phyloP scores from a whole-genome alignment of 2,113 vertebrate genomes.

The Thalassarche chlororhynchos region DNA sequence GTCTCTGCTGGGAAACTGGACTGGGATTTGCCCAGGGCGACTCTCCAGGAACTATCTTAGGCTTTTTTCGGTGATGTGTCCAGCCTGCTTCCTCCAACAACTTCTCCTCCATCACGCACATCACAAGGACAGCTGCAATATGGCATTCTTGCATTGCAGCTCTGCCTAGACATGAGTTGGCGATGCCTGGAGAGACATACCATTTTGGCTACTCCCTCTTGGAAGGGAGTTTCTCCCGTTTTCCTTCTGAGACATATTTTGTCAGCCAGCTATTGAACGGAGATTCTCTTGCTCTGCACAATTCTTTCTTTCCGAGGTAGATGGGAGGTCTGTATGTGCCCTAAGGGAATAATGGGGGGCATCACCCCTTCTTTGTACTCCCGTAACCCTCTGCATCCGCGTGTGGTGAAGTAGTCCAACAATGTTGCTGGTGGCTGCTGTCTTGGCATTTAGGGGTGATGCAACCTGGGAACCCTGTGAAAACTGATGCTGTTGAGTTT shows the following conservation, averaged over 20 bases:
- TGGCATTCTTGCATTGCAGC: neutral
- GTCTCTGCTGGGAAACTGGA: neutral
- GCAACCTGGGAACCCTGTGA: neutral
- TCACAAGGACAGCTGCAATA: fast-evolving
- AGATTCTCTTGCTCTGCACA: neutral
- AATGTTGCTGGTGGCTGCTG: neutral
- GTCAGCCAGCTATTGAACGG: fast-evolving
- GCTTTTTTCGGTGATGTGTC: neutral
- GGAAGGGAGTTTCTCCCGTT: neutral
- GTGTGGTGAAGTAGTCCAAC: fast-evolving
- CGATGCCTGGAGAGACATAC: neutral
- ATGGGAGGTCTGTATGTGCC: neutral
- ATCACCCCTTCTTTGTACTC: neutral
- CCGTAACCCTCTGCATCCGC: neutral
- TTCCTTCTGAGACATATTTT: fast-evolving
- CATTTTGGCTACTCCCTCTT: neutral
- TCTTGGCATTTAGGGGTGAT: neutral
- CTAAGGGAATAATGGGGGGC: neutral
- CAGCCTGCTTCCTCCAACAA: neutral
- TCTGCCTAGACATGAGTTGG: neutral
- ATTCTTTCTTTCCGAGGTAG: neutral
- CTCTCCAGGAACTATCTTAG: neutral
- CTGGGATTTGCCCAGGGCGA: neutral
- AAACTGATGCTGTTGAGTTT: neutral
- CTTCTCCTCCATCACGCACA: neutral